Evolutionary conservation across 1,140 invertebrate species (phyloP).

Genomic region (Leptinotarsa undecemlineata): DNA sequence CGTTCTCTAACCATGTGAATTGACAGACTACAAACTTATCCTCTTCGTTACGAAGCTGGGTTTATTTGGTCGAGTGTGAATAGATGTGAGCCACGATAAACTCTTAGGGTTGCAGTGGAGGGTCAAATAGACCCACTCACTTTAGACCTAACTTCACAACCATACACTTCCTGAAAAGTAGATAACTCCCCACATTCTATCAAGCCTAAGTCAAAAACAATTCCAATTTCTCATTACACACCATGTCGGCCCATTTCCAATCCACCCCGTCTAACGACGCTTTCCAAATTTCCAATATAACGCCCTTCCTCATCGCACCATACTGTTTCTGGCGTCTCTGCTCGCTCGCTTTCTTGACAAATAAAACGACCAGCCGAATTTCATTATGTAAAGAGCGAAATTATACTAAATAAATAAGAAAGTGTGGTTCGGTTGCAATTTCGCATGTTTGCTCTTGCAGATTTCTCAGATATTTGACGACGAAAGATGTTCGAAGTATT

Average conservation of each 20-base stretch:
- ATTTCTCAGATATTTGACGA: slow-evolving; percentile 16
- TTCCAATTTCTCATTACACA: too few species aligned
- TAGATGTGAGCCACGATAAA: too few species aligned
- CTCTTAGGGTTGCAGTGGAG: too few species aligned
- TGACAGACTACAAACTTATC: too few species aligned
- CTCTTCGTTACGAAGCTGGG: too few species aligned
- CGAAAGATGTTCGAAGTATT: slow-evolving; percentile 10
- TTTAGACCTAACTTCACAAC: too few species aligned
- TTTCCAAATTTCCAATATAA: not conserved
- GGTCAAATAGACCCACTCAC: too few species aligned
- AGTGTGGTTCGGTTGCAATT: slow-evolving; percentile 19
- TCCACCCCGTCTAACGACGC: not conserved
- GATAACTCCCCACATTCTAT: too few species aligned
- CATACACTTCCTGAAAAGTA: too few species aligned
- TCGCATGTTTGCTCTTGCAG: slow-evolving; percentile 12
- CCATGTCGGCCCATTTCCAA: not conserved
- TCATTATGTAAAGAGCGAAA: slow-evolving; percentile 19
- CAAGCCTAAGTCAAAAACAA: too few species aligned
- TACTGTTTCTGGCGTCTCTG: not conserved
- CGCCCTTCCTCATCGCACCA: not conserved
- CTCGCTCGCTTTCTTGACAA: slow-evolving; percentile 1
- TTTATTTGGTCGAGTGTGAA: too few species aligned
- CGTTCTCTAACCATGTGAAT: too few species aligned
- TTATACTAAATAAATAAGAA: slow-evolving; percentile 22
- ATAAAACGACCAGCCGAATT: slow-evolving; percentile 12